Evolutionary conservation across 2,113 vertebrate species (phyloP), one percentile per base, ranked within the genome.

Genomic region (Apteryx owenii): DNA sequence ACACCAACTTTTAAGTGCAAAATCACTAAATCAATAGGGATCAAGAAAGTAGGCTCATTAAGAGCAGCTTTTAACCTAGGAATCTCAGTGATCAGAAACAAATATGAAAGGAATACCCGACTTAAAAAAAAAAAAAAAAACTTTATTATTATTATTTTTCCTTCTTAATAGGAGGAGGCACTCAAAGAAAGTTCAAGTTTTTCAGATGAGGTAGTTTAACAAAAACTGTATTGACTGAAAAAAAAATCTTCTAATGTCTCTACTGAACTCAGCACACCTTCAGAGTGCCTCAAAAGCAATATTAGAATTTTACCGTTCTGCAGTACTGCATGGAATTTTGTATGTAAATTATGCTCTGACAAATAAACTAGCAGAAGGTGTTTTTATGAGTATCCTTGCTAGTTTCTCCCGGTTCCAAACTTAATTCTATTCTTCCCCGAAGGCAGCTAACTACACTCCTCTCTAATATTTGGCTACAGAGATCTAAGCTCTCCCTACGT

Each of bases 11-110:
- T 90, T 75, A 78, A 93, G 85, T 44, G 90, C 88, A 84, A 94
- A 94, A 96, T 95, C 86, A 93, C 90, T 66, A 25, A 90, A 95
- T 97, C 95, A 66, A 79, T 69, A 72, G 87, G n/a, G 58, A 56
- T 18, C 3, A 33, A 46, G 68, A 42, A 38, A 48, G n/a, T 53
- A 85, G 40, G 20, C 23, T 70, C 14, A 1, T 36, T 2, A 3
- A 2, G 13, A 81, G 38, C 1, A 36, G 79, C 66, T 89, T 51
- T 76, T 8, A 46, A 93, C 38, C 22, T 12, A 7, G 71, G 9
- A 33, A 23, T 68, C 68, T 62, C 62, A 12, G 10, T 0, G 3
- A 73, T 4, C 33, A 48, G 56, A 15, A 64, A 48, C 2, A 71
- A 79, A 58, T 21, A 22, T 8, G 7, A 28, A 78, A 83, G 76